Conservation (phyloP, 2,888 invertebrate genomes). For the Cacoxenus indagator region DNA sequence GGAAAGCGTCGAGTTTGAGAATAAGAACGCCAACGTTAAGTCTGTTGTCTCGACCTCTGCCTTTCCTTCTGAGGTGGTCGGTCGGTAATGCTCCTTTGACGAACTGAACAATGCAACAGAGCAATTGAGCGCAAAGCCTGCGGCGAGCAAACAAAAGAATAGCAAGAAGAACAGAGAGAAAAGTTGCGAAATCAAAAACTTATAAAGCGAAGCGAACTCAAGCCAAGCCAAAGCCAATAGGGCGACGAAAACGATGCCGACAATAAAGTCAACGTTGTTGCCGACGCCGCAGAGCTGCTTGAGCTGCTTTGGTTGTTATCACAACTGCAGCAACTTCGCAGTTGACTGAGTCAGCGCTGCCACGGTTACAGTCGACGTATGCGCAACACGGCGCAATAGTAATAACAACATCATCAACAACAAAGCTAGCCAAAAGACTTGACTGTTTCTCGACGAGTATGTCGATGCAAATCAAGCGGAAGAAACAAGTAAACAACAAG, state of each 20-base stretch:
- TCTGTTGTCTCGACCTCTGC: too few species aligned
- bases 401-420: neutral
- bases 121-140: conserved; percentile 43
- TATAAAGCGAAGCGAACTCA: conserved; percentile 30
- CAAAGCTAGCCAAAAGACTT: neutral
- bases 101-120: conserved; percentile 4
- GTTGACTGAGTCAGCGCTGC: conserved; percentile 28
- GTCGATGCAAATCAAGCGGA: neutral
- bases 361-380: conserved; percentile 23
- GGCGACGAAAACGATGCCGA: neutral
- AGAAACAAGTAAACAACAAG: neutral
- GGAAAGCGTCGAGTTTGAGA: neutral
- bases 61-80: too few species aligned
- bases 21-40: neutral
- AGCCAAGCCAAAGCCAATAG: neutral
- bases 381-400: conserved; percentile 27
- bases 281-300: neutral
- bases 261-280: neutral
- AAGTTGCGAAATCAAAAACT: conserved; percentile 50
- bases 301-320: neutral
- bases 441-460: neutral
- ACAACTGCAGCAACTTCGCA: conserved; percentile 22
- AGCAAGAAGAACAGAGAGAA: conserved; percentile 29
- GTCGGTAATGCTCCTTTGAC: too few species aligned
- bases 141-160: conserved; percentile 60